These are phyloP conservation scores for Tenebrio molitor DNA, from an alignment of 1,140 invertebrate genomes.

Conservation along the genomic window DNA sequence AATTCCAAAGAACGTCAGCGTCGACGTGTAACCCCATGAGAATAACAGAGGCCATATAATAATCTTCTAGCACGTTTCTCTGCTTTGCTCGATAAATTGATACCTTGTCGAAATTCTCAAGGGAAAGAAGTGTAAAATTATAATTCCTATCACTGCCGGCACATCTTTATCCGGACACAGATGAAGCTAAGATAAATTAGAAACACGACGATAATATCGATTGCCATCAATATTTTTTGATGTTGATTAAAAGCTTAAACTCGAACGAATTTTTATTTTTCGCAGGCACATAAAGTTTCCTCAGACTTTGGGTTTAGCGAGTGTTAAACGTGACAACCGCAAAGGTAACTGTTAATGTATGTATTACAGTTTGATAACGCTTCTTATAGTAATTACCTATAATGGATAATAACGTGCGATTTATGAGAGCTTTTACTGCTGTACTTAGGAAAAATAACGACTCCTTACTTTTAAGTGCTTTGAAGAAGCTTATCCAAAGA, in stretches of 20 bases:
- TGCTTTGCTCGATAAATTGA: conserved; percentile 28
- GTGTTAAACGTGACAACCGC: too few relatives aligned
- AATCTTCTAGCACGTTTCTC: conserved; percentile 31
- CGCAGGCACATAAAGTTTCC: too few relatives aligned
- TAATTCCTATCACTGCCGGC: conserved; percentile 10
- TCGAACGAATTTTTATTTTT: too few relatives aligned
- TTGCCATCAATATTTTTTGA: too few relatives aligned
- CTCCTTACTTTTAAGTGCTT: too few relatives aligned
- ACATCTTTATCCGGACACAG: neutral
- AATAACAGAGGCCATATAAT: conserved; percentile 24
- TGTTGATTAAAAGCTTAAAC: too few relatives aligned
- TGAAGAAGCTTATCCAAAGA: too few relatives aligned
- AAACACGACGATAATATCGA: too few relatives aligned
- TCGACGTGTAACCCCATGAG: conserved; percentile 2
- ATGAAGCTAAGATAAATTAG: too few relatives aligned
- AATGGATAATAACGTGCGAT: neutral
- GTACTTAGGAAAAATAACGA: too few relatives aligned
- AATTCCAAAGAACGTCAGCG: conserved; percentile 16
- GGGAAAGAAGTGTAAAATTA: conserved; percentile 23
- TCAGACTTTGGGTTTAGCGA: too few relatives aligned
- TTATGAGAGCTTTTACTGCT: neutral
- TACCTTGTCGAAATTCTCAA: conserved; percentile 18
- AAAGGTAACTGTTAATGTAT: too few relatives aligned
- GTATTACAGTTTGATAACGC: neutral
- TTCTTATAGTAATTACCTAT: neutral